Evolutionary conservation across 2,797 vertebrate species (phyloP), one percentile per base, ranked within the genome.

Genomic region (Pipistrellus pipistrellus): DNA sequence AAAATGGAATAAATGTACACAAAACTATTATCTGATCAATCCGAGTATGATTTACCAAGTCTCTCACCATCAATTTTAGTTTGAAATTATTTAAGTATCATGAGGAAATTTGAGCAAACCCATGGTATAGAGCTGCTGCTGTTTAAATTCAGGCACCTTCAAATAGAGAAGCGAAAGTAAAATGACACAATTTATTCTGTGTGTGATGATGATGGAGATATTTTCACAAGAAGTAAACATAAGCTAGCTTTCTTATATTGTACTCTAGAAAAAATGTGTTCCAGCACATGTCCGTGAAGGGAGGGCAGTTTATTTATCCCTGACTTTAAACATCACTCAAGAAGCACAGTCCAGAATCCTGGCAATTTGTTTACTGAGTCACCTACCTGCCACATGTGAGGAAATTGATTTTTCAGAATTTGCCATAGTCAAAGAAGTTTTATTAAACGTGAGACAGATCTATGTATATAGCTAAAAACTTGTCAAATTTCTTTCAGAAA

Each of bases 401-500:
- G 27, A 77, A 91, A 66, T 46, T 81, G 53, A 14, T 46, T 80
- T 92, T 66, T 64, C 8, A 88, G 30, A 92, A 81, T 68, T 41
- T 81, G 13, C 59, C 30, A 57, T 46, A 68, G 48, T 6, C 59
- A 87, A 76, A 18, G 27, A 92, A 88, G 9, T 93, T 95, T 81
- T 66, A 82, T 84, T 88, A 89, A 85, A 92, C 92, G 21, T 77
- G 59, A 90, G 82, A 59, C 11, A 53, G 71, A 94, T 69, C 62
- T 91, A 92, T 87, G 68, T 62, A 62, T 83, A 90, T 51, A 91
- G 66, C 41, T 75, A 83, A 68, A 13, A 57, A 44, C 76, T 85
- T 57, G 35, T 90, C 59, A 92, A 53, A 76, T 66, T 87, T 76
- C 30, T 87, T 92, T 90, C 53, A 92, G 72, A 94, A 88, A 27